A percentile compares a stretch with the other conserved stretches of the same genome.
Evolutionary conservation across 2,888 invertebrate genomes (phyloP).

Genomic region (Arctia plantaginis): DNA sequence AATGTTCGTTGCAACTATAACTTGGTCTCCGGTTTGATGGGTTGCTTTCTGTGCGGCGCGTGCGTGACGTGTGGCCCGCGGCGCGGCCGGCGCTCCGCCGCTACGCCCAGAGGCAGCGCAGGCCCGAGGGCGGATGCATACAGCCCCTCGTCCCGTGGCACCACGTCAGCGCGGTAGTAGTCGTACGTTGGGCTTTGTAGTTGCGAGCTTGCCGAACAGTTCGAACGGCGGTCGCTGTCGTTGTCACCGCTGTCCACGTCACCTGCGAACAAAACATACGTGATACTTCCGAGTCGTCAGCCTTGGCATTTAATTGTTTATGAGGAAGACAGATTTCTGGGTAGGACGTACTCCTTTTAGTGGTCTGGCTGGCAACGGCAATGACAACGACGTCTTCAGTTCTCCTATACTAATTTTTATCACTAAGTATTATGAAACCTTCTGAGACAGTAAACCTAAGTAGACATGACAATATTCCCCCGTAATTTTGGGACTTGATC

Average conservation of each 20-base stretch:
- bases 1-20: slow-evolving; percentile 53
- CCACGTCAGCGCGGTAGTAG: slow-evolving; percentile 53
- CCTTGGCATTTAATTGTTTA: background rate
- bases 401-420: too few species aligned
- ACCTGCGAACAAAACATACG: slow-evolving; percentile 72
- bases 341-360: too few species aligned
- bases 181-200: slow-evolving; percentile 61
- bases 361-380: too few species aligned
- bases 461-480: too few species aligned
- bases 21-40: slow-evolving; percentile 88
- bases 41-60: slow-evolving; percentile 56
- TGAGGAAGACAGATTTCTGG: too few species aligned
- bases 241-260: slow-evolving; percentile 94
- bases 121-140: background rate
- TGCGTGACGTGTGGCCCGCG: slow-evolving; percentile 28
- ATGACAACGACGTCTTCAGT: too few species aligned
- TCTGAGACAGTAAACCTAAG: too few species aligned
- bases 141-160: slow-evolving; percentile 25
- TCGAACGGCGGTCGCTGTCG: slow-evolving; percentile 83
- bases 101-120: background rate
- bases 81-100: slow-evolving; percentile 36
- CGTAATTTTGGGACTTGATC: too few species aligned
- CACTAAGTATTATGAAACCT: too few species aligned
- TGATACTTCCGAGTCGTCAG: background rate
- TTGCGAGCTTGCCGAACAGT: slow-evolving; percentile 77